phyloP scores from a whole-genome alignment of 2,888 invertebrate species.

The Heliconius ismenius region DNA sequence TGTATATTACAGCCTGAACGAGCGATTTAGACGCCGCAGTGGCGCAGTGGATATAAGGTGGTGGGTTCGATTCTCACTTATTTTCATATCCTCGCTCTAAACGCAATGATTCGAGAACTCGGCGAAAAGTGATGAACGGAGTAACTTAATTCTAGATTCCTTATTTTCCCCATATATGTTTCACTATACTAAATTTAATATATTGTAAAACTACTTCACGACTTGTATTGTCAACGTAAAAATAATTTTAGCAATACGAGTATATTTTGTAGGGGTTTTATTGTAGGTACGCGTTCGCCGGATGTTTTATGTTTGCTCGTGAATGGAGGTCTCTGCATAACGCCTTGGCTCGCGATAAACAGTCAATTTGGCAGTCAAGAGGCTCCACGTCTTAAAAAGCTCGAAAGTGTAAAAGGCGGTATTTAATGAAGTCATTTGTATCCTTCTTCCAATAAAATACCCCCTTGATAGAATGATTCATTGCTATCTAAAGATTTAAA shows the following conservation, averaged over 20 bases:
- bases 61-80: too few species aligned
- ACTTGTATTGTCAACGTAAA: neutral
- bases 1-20: constrained; percentile 8
- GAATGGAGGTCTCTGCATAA: constrained; percentile 61
- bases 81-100: too few species aligned
- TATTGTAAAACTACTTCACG: neutral
- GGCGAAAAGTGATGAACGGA: too few species aligned
- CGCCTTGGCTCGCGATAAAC: constrained; percentile 61
- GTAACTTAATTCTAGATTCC: too few species aligned
- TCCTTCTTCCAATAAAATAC: constrained; percentile 52
- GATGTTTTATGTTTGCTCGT: constrained; percentile 67
- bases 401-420: constrained; percentile 59
- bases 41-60: neutral
- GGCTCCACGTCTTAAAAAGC: constrained; percentile 56
- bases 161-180: too few species aligned
- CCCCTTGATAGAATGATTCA: constrained; percentile 58
- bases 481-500: constrained; percentile 51
- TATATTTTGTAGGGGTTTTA: constrained; percentile 61
- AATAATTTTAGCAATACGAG: neutral
- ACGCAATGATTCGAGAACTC: too few species aligned
- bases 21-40: neutral
- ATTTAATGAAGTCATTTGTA: constrained; percentile 70
- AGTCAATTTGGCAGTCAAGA: constrained; percentile 62
- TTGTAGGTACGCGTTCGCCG: constrained; percentile 52
- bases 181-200: neutral